Evolutionary conservation across 1,140 invertebrate species (phyloP), one percentile per base, ranked within the genome.

Genomic region (Antheraea mylitta): DNA sequence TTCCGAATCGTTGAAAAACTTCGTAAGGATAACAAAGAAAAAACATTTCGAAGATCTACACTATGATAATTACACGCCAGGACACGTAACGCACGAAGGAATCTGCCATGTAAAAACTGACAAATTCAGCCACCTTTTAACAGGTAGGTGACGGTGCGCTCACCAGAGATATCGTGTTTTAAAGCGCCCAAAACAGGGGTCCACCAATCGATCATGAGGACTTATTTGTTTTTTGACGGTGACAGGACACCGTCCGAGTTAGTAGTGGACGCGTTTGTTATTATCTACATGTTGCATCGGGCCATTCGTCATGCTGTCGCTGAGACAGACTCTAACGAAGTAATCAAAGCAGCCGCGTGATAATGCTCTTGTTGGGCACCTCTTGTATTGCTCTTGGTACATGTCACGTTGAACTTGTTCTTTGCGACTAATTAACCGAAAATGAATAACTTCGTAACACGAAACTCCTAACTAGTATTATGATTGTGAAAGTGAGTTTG

Each of bases 201-300:
- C 75, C 79, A 78, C 76, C 87, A 84, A 91, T 91, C 89, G 85
- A 90, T 91, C 89, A 91, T 90, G 87, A 83, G 83, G 82, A 86
- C 86, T 91, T 90, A 89, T 89, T 90, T 91, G 85, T 91, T 89
- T 90, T 86, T 90, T 89, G 86, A 86, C 82, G 83, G 82, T 83
- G 89, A 90, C 85, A 88, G 86, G 86, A 85, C 82, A 82, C 80
- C 68, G 82, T 77, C 78, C 80, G 87, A 77, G 81, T 77, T 72
- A 79, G 81, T 82, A 78, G 82, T 75, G 82, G 73, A 80, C 81
- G 83, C 81, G 86, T 77, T 71, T 75, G 76, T 82, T 83, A 78
- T 85, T 83, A 90, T 89, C 89, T 85, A 75, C 72, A 72, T 77
- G 73, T 77, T 78, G 77, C 83, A 91, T 91, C 89, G 75, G 78